Evolutionary conservation across 2,113 vertebrate genomes (phyloP).

Genomic region (Lepus timidus): DNA sequence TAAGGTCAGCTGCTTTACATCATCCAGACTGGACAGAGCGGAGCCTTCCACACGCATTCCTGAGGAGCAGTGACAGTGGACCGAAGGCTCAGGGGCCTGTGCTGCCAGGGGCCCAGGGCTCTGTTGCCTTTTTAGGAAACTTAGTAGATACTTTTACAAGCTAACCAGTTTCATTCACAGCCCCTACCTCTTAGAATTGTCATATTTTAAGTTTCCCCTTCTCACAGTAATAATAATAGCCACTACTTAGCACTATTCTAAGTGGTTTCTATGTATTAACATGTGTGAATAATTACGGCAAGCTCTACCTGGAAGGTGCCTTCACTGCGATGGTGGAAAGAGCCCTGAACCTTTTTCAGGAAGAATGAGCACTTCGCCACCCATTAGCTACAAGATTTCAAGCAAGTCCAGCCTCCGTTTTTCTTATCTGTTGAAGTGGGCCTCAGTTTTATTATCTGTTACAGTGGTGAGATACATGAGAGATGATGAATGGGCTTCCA

Average conservation of each 20-base stretch:
- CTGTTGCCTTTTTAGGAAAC: slow-evolving; percentile 27
- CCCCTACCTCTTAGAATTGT: neutral
- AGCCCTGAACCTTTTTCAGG: neutral
- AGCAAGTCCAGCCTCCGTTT: neutral
- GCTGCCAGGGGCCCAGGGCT: neutral
- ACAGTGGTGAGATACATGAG: neutral
- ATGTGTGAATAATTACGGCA: neutral
- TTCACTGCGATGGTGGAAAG: neutral
- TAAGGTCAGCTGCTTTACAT: slow-evolving; percentile 86
- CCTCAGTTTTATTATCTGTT: neutral
- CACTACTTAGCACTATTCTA: neutral
- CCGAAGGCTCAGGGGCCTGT: slow-evolving; percentile 58
- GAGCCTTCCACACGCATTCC: slow-evolving; percentile 85
- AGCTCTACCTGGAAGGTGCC: neutral
- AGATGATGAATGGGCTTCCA: neutral
- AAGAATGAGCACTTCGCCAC: neutral
- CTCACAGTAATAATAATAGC: neutral
- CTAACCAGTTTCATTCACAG: neutral
- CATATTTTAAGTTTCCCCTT: neutral
- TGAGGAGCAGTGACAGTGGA: slow-evolving; percentile 86
- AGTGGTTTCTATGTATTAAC: neutral
- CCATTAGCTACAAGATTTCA: neutral
- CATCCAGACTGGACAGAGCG: slow-evolving; percentile 84
- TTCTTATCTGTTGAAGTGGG: neutral
- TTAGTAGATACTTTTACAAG: neutral